phyloP scores from a whole-genome alignment of 2,113 vertebrate genomes.

The Prunella himalayana region DNA sequence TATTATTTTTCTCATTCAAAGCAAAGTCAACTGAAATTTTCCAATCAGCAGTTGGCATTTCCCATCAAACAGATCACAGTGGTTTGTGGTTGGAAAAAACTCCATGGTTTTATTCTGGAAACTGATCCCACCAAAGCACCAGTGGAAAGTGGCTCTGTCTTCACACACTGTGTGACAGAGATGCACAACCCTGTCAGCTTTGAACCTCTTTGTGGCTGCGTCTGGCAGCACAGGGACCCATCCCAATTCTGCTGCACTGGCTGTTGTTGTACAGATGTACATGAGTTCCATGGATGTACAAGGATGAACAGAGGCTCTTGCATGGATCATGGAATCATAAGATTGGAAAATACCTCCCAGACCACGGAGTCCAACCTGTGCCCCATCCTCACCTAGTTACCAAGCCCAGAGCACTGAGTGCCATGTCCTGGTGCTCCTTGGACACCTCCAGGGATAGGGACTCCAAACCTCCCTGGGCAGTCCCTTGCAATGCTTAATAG shows the following conservation, averaged over 20 bases:
- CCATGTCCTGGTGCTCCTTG: not conserved
- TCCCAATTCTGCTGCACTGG: not conserved
- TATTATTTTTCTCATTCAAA: constrained; percentile 39
- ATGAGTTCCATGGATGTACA: fast-evolving
- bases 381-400: not conserved
- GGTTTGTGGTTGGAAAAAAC: not conserved
- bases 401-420: not conserved
- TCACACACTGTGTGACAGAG: not conserved
- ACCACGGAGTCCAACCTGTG: not conserved
- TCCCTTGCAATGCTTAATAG: not conserved
- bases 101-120: not conserved
- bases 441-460: not conserved
- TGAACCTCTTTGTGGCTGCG: fast-evolving
- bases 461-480: not conserved
- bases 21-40: not conserved
- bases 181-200: not conserved
- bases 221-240: not conserved
- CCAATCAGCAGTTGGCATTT: not conserved
- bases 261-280: fast-evolving
- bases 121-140: not conserved
- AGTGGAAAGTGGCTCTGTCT: not conserved
- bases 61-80: not conserved
- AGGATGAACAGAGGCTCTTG: not conserved
- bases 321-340: not conserved
- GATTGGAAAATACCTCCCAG: not conserved